Conservation (phyloP, 2,888 invertebrate species). For the Opisthograptis luteolata region DNA sequence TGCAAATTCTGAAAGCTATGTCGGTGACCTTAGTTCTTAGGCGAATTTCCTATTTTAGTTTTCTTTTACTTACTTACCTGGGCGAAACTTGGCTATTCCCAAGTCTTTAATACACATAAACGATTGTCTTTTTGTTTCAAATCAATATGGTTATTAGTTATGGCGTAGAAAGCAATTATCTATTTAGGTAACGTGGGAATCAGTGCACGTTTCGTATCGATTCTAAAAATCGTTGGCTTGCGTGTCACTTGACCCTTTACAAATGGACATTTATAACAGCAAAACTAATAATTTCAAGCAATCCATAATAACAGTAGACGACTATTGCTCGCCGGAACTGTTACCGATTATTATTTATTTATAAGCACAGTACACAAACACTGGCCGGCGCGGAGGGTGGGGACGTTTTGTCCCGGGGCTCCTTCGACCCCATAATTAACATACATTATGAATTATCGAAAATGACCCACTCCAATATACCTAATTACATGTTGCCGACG, state of each 20-base stretch:
- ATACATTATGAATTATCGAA: conserved; percentile 83
- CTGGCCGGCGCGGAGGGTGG: conserved; percentile 40
- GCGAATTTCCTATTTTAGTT: too few relatives aligned
- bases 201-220: conserved; percentile 6
- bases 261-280: conserved; percentile 2
- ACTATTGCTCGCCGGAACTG: conserved; percentile 46
- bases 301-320: conserved; percentile 37
- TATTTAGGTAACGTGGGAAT: background rate
- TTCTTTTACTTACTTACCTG: too few relatives aligned
- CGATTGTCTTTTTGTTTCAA: too few relatives aligned
- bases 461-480: conserved; percentile 74
- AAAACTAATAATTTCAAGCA: conserved; percentile 39
- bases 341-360: conserved; percentile 57
- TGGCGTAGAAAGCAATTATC: background rate
- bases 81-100: too few relatives aligned
- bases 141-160: too few relatives aligned
- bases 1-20: too few relatives aligned
- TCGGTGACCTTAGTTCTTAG: too few relatives aligned
- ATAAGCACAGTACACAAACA: conserved; percentile 51
- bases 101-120: too few relatives aligned
- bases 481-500: conserved; percentile 74
- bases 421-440: conserved; percentile 76
- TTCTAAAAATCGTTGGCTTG: conserved; percentile 16
- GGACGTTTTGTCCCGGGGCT: conserved; percentile 63
- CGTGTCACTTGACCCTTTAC: conserved; percentile 10